Percentiles rank a stretch among this genome's conserved stretches.
phyloP scores from a whole-genome alignment of 2,113 vertebrate species.

The Tachuris rubrigastra region DNA sequence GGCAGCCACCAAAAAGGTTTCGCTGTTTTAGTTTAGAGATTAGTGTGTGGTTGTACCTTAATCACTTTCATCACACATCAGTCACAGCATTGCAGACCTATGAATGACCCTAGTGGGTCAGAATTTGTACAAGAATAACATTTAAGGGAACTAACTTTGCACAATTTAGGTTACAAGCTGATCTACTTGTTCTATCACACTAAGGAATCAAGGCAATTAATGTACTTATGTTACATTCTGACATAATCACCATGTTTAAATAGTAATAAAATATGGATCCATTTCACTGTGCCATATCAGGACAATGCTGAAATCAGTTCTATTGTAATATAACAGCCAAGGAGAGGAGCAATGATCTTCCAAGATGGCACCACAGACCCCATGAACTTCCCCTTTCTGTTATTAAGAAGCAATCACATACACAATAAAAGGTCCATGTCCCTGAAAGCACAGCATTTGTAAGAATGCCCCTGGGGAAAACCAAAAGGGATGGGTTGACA shows the following conservation, averaged over 20 bases:
- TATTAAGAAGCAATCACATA: neutral
- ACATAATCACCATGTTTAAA: conserved; percentile 5
- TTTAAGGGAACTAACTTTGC: conserved; percentile 25
- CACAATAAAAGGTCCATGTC: neutral
- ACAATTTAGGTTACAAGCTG: neutral
- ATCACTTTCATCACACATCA: conserved; percentile 36
- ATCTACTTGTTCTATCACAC: neutral
- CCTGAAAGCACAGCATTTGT: neutral
- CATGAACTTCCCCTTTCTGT: neutral
- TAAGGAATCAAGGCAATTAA: neutral
- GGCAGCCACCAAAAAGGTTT: conserved; percentile 16
- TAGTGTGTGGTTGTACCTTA: conserved; percentile 27
- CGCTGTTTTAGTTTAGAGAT: neutral
- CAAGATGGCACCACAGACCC: neutral
- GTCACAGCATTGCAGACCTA: conserved; percentile 26
- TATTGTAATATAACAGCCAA: neutral
- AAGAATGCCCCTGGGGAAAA: neutral
- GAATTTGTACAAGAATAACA: conserved; percentile 16
- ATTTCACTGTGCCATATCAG: neutral
- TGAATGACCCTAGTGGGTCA: neutral
- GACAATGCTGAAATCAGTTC: neutral
- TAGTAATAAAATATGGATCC: neutral
- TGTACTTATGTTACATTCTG: neutral
- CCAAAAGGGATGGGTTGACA: neutral
- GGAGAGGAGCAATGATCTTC: neutral